A percentile compares a stretch with the other conserved stretches of the same genome.
phyloP scores from a whole-genome alignment of 2,888 invertebrate species.

The Eulithis prunata region DNA sequence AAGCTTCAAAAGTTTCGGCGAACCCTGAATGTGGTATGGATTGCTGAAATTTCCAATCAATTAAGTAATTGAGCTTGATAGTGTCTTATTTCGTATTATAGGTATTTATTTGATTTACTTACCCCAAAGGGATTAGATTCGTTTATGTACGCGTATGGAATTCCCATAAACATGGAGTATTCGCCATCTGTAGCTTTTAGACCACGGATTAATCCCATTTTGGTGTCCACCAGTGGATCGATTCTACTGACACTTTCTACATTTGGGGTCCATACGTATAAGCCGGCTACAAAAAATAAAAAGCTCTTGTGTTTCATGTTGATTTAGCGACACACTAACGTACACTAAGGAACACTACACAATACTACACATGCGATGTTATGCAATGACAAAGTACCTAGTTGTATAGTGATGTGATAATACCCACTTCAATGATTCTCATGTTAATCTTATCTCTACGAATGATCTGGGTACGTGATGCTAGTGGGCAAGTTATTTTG shows the following conservation, averaged over 20 bases:
- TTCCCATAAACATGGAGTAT: constrained; percentile 46
- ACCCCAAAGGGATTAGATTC: constrained; percentile 46
- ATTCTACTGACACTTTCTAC: constrained; percentile 28
- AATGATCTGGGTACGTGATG: background rate
- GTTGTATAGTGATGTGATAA: constrained; percentile 12
- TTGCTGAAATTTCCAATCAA: constrained; percentile 29
- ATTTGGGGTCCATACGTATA: constrained; percentile 18
- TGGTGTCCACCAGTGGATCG: constrained; percentile 44
- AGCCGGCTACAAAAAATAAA: constrained; percentile 8
- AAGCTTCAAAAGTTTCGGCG: constrained; percentile 42
- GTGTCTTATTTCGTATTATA: background rate
- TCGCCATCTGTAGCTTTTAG: constrained; percentile 37
- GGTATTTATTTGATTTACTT: constrained; percentile 16
- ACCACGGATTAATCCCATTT: constrained; percentile 43
- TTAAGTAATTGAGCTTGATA: background rate
- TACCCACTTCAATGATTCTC: constrained; percentile 5
- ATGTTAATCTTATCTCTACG: constrained; percentile 32
- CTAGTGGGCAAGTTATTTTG: background rate
- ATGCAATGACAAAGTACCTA: constrained; percentile 4
- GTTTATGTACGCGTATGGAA: constrained; percentile 48
- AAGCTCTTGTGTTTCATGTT: constrained; percentile 16
- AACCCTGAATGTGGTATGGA: constrained; percentile 41
- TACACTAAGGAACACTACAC: too few species aligned
- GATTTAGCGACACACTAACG: constrained; percentile 2
- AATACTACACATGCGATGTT: background rate